Percentiles rank a stretch among this genome's conserved stretches.
Evolutionary conservation across 37 sponge, comb jelly and placozoan genomes (phyloP).

Genomic region (Dysidea cf. avara): DNA sequence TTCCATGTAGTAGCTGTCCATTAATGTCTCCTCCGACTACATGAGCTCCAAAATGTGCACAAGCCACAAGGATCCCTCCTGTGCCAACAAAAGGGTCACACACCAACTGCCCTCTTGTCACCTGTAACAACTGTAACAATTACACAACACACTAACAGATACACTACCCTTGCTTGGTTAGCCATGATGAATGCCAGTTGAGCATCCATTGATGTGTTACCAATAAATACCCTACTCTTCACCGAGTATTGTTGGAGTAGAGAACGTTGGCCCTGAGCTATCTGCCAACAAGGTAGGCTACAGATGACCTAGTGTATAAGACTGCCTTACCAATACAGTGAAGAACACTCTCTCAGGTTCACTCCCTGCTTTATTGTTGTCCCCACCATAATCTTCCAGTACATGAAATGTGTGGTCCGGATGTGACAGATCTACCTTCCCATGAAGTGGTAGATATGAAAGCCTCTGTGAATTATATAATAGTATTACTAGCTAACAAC

Average conservation of each 20-base stretch:
- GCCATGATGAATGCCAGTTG: constrained; percentile 94
- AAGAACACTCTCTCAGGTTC: constrained; percentile 72
- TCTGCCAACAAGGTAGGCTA: too few relatives aligned
- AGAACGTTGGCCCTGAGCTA: constrained; percentile 72
- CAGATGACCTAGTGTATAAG: too few relatives aligned
- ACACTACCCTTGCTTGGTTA: constrained; percentile 83
- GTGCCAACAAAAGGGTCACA: background rate
- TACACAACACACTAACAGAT: constrained; percentile 5
- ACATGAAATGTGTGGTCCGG: constrained; percentile 61
- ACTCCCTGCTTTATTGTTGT: constrained; percentile 38
- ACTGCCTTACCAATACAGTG: constrained; percentile 52
- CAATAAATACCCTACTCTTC: constrained; percentile 85
- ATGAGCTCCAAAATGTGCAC: constrained; percentile 91
- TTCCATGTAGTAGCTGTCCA: constrained; percentile 76
- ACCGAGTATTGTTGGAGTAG: constrained; percentile 70
- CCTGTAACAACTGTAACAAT: background rate
- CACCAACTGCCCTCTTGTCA: constrained; percentile 1
- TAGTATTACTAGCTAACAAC: background rate
- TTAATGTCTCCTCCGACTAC: constrained; percentile 92
- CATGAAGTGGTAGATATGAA: constrained; percentile 72
- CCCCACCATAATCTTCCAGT: constrained; percentile 77
- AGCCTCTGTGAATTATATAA: constrained; percentile 41
- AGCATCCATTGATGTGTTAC: constrained; percentile 94
- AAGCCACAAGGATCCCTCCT: constrained; percentile 85
- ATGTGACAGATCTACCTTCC: constrained; percentile 59